Evolutionary conservation across 2,888 invertebrate species (phyloP).

Genomic region (Azorinus chamasolen): DNA sequence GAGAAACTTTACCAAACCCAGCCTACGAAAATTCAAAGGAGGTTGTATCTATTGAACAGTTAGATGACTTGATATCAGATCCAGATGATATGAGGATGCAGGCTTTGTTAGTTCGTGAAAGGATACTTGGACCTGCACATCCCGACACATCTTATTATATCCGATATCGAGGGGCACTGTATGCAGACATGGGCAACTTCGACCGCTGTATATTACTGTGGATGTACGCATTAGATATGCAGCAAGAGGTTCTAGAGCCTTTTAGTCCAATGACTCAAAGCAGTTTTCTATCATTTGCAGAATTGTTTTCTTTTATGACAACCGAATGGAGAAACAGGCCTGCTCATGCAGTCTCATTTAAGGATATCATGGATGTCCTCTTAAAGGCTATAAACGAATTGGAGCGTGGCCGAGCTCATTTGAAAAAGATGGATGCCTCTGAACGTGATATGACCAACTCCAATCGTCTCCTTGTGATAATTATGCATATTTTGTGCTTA

Average conservation of each 20-base stretch:
- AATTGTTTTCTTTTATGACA: conserved; percentile 95
- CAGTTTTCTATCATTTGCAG: conserved; percentile 97
- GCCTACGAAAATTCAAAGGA: conserved; percentile 96
- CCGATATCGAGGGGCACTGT: conserved; percentile 96
- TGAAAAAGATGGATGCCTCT: conserved; percentile 63
- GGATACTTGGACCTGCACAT: conserved; percentile 96
- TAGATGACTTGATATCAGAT: conserved; percentile 95
- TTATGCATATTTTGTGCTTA: conserved; percentile 89
- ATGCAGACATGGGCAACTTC: conserved; percentile 96
- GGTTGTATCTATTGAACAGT: conserved; percentile 91
- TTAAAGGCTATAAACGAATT: conserved; percentile 90
- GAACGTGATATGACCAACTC: conserved; percentile 91
- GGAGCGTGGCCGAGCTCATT: conserved; percentile 86
- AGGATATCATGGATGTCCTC: conserved; percentile 94
- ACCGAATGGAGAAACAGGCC: conserved; percentile 90
- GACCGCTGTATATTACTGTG: conserved; percentile 95
- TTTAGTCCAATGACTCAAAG: conserved; percentile 98
- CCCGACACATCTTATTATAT: conserved; percentile 99
- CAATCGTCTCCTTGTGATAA: conserved; percentile 94
- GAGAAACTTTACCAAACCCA: conserved; percentile 90
- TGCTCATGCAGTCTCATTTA: conserved; percentile 92
- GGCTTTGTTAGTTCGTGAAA: conserved; percentile 94
- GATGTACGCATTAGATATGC: conserved; percentile 99
- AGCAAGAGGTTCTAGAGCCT: conserved; percentile 96
- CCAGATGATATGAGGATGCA: conserved; percentile 99